phyloP scores from a whole-genome alignment of 53 echinoderm and acorn worm species.

The Luidia sarsii region DNA sequence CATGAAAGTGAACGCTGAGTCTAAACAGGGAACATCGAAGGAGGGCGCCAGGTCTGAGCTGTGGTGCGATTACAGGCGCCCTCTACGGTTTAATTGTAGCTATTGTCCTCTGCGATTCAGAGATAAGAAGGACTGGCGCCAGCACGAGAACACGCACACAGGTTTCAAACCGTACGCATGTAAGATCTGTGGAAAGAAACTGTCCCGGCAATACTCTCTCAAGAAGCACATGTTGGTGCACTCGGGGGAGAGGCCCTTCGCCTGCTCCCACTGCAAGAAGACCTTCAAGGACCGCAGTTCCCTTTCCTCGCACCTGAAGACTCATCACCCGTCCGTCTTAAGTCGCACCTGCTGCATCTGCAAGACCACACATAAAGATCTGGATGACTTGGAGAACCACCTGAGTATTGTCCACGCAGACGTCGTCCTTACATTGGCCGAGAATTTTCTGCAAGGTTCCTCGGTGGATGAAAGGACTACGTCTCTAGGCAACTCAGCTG shows the following conservation, averaged over 20 bases:
- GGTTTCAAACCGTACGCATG: slow-evolving; percentile 45
- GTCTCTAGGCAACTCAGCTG: too few relatives aligned
- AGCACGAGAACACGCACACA: slow-evolving; percentile 44
- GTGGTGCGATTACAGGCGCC: background rate
- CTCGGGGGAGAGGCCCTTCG: slow-evolving; percentile 17
- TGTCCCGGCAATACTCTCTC: slow-evolving; percentile 34
- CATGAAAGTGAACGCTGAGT: too few relatives aligned
- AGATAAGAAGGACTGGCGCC: slow-evolving; percentile 45
- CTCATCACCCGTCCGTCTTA: slow-evolving; percentile 12
- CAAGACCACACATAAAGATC: slow-evolving; percentile 14
- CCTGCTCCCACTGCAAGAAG: slow-evolving; percentile 25
- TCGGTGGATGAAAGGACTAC: background rate
- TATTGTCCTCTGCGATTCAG: slow-evolving; percentile 28
- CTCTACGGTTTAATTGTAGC: slow-evolving; percentile 33
- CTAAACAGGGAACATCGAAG: too few relatives aligned
- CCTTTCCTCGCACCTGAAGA: slow-evolving; percentile 1
- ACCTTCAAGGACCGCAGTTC: slow-evolving; percentile 12
- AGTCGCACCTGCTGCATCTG: slow-evolving; percentile 26
- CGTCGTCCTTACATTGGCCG: background rate
- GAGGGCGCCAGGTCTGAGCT: background rate
- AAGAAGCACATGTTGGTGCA: slow-evolving; percentile 47
- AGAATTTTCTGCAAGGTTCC: slow-evolving; percentile 6
- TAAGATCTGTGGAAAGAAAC: slow-evolving; percentile 36
- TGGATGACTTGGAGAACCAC: slow-evolving; percentile 24
- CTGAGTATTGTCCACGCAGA: slow-evolving; percentile 8